Evolutionary conservation across 1,140 invertebrate genomes (phyloP).

Genomic region (Lucilia cuprina): DNA sequence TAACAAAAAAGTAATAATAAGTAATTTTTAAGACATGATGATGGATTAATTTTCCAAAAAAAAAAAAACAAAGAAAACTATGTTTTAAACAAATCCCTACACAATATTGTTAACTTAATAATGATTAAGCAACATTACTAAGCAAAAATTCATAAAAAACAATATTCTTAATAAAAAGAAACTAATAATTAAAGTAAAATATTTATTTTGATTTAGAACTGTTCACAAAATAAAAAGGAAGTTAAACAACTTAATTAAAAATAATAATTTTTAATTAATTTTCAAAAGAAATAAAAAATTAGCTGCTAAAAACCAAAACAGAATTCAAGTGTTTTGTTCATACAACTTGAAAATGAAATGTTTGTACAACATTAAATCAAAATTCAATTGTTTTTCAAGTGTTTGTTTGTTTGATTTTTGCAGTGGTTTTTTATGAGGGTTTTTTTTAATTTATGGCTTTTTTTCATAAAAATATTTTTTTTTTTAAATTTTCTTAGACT

Average conservation of each 20-base stretch:
- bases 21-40: background rate
- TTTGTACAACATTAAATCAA: background rate
- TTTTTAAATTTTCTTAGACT: background rate
- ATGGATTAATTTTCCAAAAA: slow-evolving; percentile 4
- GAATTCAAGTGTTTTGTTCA: background rate
- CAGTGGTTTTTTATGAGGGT: background rate
- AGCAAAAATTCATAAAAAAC: background rate
- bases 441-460: background rate
- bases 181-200: too few relatives aligned
- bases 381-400: background rate
- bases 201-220: background rate
- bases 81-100: background rate
- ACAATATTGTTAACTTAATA: background rate
- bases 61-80: background rate
- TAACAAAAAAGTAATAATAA: background rate
- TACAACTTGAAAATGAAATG: background rate
- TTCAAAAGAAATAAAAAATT: background rate
- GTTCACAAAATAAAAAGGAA: too few relatives aligned
- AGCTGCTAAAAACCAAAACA: background rate
- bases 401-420: background rate
- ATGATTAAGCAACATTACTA: background rate
- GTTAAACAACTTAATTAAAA: background rate
- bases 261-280: background rate
- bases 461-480: background rate
- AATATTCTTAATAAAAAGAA: too few relatives aligned